phyloP scores from a whole-genome alignment of 2,888 invertebrate genomes.

The Neoascia interrupta region DNA sequence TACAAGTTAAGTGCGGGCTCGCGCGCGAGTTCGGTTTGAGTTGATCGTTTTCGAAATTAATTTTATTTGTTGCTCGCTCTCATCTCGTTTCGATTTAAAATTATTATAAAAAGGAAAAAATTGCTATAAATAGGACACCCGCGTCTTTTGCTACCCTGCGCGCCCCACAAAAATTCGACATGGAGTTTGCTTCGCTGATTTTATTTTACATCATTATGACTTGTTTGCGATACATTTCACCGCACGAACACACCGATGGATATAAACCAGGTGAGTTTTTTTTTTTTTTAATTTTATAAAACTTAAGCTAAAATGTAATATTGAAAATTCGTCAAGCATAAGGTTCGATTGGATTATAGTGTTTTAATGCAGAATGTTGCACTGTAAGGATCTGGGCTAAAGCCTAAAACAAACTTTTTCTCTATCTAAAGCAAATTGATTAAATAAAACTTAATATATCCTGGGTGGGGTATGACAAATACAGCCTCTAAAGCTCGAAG shows the following conservation, averaged over 20 bases:
- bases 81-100: constrained; percentile 26
- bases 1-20: constrained; percentile 21
- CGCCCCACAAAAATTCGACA: no score
- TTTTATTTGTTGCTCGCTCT: constrained; percentile 3
- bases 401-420: no score
- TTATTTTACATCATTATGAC: constrained; percentile 73
- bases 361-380: no score
- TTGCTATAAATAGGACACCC: constrained; percentile 8
- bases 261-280: constrained; percentile 78
- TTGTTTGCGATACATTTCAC: constrained; percentile 73
- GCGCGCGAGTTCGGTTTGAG: constrained; percentile 4
- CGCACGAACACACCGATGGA: constrained; percentile 79
- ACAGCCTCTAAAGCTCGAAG: no score
- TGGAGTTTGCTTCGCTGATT: constrained; percentile 71
- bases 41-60: constrained; percentile 8
- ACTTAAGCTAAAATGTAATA: not conserved
- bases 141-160: not conserved
- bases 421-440: no score
- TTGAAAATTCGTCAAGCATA: not conserved
- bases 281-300: not conserved
- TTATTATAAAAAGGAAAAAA: no score
- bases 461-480: no score
- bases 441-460: no score
- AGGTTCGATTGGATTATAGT: no score
- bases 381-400: no score